Evolutionary conservation across 2,113 vertebrate species (phyloP), one percentile per base, ranked within the genome.

Genomic region (Pluvianellus socialis): DNA sequence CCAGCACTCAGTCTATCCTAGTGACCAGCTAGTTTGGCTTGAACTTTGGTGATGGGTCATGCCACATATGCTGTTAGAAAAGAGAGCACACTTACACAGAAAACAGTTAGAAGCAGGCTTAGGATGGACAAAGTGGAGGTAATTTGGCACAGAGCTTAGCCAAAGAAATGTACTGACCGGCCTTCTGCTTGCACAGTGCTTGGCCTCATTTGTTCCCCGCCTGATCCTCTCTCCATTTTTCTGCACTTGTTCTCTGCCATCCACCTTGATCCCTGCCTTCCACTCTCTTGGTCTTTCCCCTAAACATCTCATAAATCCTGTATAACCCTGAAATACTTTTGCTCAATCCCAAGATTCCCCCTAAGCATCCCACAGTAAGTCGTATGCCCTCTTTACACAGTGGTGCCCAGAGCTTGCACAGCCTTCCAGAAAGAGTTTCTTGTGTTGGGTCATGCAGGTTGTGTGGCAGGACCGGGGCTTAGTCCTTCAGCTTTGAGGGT

Each of bases 281-380:
- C 22, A 10, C 40, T 72, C 52, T 92, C 35, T 63, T n/a, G 3
- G 3, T 67, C 28, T 55, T 68, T 86, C 53, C 23, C 35, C 32
- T 11, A 49, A 77, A 53, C 38, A 56, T 53, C 32, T 75, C 2
- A 0, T 24, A 67, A 86, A 0, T 72, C 66, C 27, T 59, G 3
- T 91, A 6, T 72, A 52, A 55, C 63, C 47, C 33, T 81, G 44
- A 85, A 71, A 35, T 49, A 28, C 20, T 86, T 62, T 5, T 55
- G 14, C 40, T 86, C 47, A 65, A 4, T 88, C n/a, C 24, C 28
- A 33, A 55, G 30, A 30, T 33, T 74, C 15, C 53, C 24, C 33
- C 18, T 53, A 42, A 42, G 47, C n/a, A 38, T 88, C 28, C 32
- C 19, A 10, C 12, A 55, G 49, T 49, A 92, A 70, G 26, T 77